Evolutionary conservation across 64 coral and sea anemone species (phyloP), one percentile per base, ranked within the genome.

Genomic region (Exaiptasia diaphana): DNA sequence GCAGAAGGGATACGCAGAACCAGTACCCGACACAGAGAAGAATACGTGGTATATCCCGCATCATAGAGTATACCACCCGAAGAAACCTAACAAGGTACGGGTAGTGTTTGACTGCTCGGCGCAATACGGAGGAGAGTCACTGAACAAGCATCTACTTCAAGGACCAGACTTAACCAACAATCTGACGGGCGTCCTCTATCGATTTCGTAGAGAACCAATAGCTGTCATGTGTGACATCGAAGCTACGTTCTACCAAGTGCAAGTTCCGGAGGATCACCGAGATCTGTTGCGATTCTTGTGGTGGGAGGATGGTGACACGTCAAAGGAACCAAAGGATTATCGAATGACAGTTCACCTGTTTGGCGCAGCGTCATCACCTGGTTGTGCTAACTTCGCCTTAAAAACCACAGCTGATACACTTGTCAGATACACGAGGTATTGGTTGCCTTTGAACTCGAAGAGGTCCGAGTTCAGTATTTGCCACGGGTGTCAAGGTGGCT

Each of bases 51-150:
- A 88, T 32, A 4, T 80, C 8, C 74, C 74, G 2, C 74, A 88
- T 25, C 85, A 88, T 20, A 48, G 85, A 24, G 38, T 80, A 4
- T 88, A 79, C 31, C 83, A 86, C 54, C 71, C 83, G n/a, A 83
- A 83, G 55, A 71, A 74, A 33, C 59, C 20, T 38, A 36, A 39
- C 17, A 84, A 81, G 48, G 67, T 81, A 21, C 15, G 76, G 31
- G 56, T 83, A 3, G 80, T 83, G 9, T 83, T 83, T 55, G 53
- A 88, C 39, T 88, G 86, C 24, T 79, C 64, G 62, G 50, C 75
- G 13, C 11, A 27, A 33, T 88, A 60, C 28, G 20, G 73, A 35
- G 77, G 54, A 4, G 24, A 82, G 9, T 82, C 77, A 0, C 20
- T 82, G 21, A 84, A 72, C 37, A 59, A 24, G 10, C 46, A 54